Conservation (phyloP, 1,140 invertebrate species). For the Drosophila paulistorum region DNA sequence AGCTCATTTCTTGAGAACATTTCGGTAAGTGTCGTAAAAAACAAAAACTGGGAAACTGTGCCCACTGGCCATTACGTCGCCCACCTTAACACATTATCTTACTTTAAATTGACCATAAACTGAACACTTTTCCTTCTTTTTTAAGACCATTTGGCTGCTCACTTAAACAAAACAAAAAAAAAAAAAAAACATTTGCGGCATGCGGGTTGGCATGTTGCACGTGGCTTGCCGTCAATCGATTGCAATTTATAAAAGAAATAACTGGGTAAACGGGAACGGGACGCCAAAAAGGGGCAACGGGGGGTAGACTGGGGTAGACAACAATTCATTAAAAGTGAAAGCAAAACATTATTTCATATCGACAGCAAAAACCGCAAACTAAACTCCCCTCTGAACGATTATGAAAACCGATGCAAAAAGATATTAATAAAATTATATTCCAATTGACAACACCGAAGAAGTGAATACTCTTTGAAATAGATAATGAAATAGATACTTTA, state of each 20-base stretch:
- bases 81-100: constrained; percentile 59
- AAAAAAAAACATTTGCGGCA: constrained; percentile 61
- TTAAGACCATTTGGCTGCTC: constrained; percentile 34
- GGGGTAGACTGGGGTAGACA: constrained; percentile 26
- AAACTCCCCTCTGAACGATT: constrained; percentile 37
- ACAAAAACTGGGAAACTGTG: not conserved
- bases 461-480: constrained; percentile 37
- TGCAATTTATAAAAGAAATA: constrained; percentile 64
- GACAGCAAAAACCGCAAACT: constrained; percentile 61
- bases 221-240: constrained; percentile 64
- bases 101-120: constrained; percentile 38
- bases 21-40: constrained; percentile 2
- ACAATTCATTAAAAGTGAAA: constrained; percentile 79
- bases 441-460: constrained; percentile 13
- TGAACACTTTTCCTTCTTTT: constrained; percentile 39
- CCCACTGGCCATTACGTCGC: constrained; percentile 20
- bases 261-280: constrained; percentile 4
- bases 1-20: constrained; percentile 43
- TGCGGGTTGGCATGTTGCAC: constrained; percentile 75
- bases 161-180: constrained; percentile 42
- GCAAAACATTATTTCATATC: constrained; percentile 78
- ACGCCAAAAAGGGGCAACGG: not conserved
- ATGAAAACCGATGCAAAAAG: constrained; percentile 69
- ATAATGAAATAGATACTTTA: not conserved
- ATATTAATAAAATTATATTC: constrained; percentile 57